A percentile compares a stretch with the other conserved stretches of the same genome.
Evolutionary conservation across 2,888 invertebrate genomes (phyloP).

Genomic region (Noctua comes): DNA sequence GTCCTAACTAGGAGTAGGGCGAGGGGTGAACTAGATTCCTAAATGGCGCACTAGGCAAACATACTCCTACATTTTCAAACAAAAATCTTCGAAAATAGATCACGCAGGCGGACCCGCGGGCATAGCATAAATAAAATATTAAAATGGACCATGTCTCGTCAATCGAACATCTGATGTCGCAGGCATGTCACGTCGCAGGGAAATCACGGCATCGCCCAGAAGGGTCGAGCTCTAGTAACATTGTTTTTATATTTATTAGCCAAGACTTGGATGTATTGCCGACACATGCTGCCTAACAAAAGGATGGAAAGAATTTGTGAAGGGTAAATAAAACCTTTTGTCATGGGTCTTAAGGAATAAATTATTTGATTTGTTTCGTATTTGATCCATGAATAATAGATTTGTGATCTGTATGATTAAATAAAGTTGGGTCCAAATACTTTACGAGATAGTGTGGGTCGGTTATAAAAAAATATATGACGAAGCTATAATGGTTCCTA

Average conservation of each 20-base stretch:
- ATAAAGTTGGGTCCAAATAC: conserved; percentile 11
- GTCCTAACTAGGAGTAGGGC: neutral
- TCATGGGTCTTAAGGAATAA: conserved; percentile 35
- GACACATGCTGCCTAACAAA: conserved; percentile 32
- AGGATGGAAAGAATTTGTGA: conserved; percentile 33
- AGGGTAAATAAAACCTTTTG: conserved; percentile 17
- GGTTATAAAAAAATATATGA: neutral
- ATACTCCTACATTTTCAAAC: neutral
- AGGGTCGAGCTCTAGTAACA: conserved; percentile 34
- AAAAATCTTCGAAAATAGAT: neutral
- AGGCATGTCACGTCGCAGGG: conserved; percentile 40
- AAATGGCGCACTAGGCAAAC: neutral
- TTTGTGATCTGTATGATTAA: conserved; percentile 4
- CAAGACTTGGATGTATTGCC: conserved; percentile 34
- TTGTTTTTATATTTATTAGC: conserved; percentile 60
- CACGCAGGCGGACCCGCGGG: neutral
- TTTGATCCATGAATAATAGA: conserved; percentile 23
- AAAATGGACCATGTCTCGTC: conserved; percentile 38
- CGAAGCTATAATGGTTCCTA: neutral
- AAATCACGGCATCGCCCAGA: conserved; percentile 52
- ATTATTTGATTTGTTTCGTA: conserved; percentile 38
- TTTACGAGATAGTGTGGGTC: neutral
- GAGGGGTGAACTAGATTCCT: neutral
- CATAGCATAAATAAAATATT: conserved; percentile 39
- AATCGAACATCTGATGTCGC: conserved; percentile 31